phyloP scores from a whole-genome alignment of 2,113 vertebrate species.

The Phyllopteryx taeniolatus region DNA sequence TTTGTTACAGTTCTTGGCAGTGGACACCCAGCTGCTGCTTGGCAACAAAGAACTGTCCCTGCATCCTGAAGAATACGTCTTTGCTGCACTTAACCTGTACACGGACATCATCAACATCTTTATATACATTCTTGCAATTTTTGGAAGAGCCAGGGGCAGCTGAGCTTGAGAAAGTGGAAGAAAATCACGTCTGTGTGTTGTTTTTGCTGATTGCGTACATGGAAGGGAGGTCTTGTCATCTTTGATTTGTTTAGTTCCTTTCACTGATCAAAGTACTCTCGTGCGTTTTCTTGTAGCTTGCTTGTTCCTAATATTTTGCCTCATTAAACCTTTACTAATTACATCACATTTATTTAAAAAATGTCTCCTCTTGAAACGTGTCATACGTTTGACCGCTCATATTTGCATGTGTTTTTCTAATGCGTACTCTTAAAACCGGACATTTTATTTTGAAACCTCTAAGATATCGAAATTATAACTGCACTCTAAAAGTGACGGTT shows the following conservation, averaged over 20 bases:
- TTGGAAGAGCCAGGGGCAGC: conserved; percentile 48
- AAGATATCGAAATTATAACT: background rate
- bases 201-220: background rate
- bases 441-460: background rate
- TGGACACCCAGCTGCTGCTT: conserved; percentile 88
- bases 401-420: background rate
- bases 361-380: background rate
- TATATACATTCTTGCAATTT: conserved; percentile 61
- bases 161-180: conserved; percentile 17
- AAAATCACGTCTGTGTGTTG: background rate
- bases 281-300: background rate
- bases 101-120: conserved; percentile 71
- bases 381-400: background rate
- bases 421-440: background rate
- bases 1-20: conserved; percentile 81
- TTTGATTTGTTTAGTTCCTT: conserved; percentile 22
- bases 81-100: conserved; percentile 68
- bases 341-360: background rate
- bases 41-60: conserved; percentile 84
- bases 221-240: conserved; percentile 11
- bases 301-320: background rate
- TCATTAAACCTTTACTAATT: background rate
- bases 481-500: background rate
- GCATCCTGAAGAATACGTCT: conserved; percentile 71
- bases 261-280: background rate